Percentiles rank a stretch among this genome's conserved stretches.
These are phyloP conservation scores for Gymnothorax reevesii DNA, from an alignment of 2,797 vertebrate species.

Conservation along the genomic window DNA sequence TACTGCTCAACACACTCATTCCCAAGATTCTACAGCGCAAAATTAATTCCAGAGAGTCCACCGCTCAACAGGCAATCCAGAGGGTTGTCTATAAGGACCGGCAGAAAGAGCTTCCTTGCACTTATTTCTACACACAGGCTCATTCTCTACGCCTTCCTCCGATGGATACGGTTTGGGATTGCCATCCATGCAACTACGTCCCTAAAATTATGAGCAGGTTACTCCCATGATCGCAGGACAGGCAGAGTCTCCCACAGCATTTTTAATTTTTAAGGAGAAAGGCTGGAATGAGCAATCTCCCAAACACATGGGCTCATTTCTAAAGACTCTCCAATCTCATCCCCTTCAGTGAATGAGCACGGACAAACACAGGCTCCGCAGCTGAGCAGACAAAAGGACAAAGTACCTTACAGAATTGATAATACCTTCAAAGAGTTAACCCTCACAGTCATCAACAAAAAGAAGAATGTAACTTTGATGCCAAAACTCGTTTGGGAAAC, in stretches of 20 bases:
- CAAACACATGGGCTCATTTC: constrained; percentile 44
- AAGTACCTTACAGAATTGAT: not conserved
- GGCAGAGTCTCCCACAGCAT: not conserved
- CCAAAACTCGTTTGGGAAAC: not conserved
- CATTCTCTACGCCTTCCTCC: constrained; percentile 40
- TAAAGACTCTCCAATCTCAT: constrained; percentile 17
- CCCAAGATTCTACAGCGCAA: too few species aligned
- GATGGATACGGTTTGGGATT: too few species aligned
- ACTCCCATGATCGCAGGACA: too few species aligned
- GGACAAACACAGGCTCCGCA: not conserved
- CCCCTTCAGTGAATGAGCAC: constrained; percentile 35
- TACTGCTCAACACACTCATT: too few species aligned
- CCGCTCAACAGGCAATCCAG: constrained; percentile 83
- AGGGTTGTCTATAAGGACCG: constrained; percentile 82
- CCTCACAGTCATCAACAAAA: not conserved
- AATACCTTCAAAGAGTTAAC: not conserved
- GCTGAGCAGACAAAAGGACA: not conserved
- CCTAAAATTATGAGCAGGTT: constrained; percentile 19
- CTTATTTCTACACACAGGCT: constrained; percentile 69
- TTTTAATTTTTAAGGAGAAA: constrained; percentile 23
- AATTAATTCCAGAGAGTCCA: constrained; percentile 62
- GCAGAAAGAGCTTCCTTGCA: constrained; percentile 72
- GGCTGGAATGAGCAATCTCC: constrained; percentile 18
- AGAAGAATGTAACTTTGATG: not conserved
- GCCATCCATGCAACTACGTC: not conserved